Base-by-base conservation (phyloP, 1,140 invertebrate species). In the Proales similis region DNA sequence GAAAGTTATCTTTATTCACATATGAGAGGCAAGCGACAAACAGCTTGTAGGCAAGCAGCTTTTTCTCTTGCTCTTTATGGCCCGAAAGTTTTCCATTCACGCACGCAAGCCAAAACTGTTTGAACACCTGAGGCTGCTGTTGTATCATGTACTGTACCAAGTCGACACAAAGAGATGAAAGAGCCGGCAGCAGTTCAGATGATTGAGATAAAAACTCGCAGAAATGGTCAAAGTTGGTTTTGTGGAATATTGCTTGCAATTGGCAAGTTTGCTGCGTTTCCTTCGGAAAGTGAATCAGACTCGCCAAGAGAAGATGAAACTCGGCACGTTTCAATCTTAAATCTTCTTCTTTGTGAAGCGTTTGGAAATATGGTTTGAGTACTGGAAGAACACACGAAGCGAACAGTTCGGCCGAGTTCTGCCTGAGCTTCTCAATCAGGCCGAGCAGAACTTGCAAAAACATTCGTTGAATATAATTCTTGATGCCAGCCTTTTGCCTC, bases 171-270 rank as follows among this genome's bases (percentile, higher is more conserved):
- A 57, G 14, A 9, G 51, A 42, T n/a, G 20, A n/a, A 14, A 57
- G n/a, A 12, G 9, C 45, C 45, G 51, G 51, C 36, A 57, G 32
- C 9, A 27, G 45, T 11, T 57, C 51, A 17, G 51, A 42, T 26
- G 51, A 57, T 42, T 57, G 51, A 26, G 26, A 30, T 43, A 57
- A 19, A 17, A 57, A 42, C n/a, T 57, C 51, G 14, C 45, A 57
- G 4, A 57, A 57, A 43, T 29, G 32, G 45, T 57, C 51, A 24
- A 57, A 42, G 30, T 57, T 57, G 9, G n/a, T 39, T 12, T 24
- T 26, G 11, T 39, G 14, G 9, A 57, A 36, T 19, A 57, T 42
- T 12, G 7, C 45, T 57, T 57, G 39, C 5, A 57, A 42, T n/a
- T 57, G n/a, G n/a, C n/a, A n/a, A n/a, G n/a, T n/a, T n/a, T n/a